A percentile compares a stretch with the other conserved stretches of the same genome.
phyloP scores from a whole-genome alignment of 2,888 invertebrate species.

The Xestia ashworthii region DNA sequence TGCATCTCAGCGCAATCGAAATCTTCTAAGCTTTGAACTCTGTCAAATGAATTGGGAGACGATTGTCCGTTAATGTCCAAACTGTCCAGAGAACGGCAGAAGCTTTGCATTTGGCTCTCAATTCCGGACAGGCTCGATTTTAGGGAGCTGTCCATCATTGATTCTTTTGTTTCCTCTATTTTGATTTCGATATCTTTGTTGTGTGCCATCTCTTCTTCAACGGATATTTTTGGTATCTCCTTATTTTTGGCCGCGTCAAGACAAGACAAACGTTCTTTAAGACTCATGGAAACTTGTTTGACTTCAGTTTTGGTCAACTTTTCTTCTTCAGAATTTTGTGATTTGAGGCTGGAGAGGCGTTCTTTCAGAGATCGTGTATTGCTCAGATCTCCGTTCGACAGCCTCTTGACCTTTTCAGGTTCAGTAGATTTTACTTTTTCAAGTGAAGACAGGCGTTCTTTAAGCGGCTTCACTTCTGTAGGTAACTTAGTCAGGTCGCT shows the following conservation, averaged over 20 bases:
- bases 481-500: constrained; percentile 89
- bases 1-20: constrained; percentile 92
- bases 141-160: constrained; percentile 78
- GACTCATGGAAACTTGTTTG: constrained; percentile 88
- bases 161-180: constrained; percentile 75
- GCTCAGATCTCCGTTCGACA: constrained; percentile 86
- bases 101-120: constrained; percentile 91
- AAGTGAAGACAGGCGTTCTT: constrained; percentile 91
- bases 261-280: constrained; percentile 89
- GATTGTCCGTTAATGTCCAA: constrained; percentile 91
- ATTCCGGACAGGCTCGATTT: constrained; percentile 85
- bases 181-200: constrained; percentile 77
- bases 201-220: constrained; percentile 79
- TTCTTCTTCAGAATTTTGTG: constrained; percentile 87
- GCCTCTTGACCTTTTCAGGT: constrained; percentile 85
- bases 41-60: constrained; percentile 90
- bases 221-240: constrained; percentile 86
- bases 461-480: constrained; percentile 91
- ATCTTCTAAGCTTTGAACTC: constrained; percentile 92
- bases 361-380: constrained; percentile 87
- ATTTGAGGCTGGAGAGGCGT: constrained; percentile 86
- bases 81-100: constrained; percentile 92
- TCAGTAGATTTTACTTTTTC: constrained; percentile 90
- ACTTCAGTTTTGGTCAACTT: constrained; percentile 82
- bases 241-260: constrained; percentile 89